Base-by-base conservation (phyloP, 2,113 vertebrate species). In the Antigone vipio region DNA sequence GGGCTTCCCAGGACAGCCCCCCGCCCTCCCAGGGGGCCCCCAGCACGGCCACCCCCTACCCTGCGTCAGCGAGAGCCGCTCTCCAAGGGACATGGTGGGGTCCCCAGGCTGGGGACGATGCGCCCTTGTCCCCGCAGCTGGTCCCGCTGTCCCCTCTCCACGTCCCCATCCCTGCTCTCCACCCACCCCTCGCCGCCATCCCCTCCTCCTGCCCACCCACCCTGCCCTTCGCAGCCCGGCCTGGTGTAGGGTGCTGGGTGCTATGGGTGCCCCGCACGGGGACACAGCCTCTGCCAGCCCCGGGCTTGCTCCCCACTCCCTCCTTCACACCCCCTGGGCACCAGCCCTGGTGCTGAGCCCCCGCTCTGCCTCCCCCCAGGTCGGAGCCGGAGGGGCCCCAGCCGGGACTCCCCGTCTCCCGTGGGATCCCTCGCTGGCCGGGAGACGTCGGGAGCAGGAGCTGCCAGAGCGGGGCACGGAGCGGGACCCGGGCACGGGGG, bases 331-430 rank as follows among this genome's bases (percentile, higher is more conserved):
- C 58, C 32, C 10, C 0, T 1, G 1, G 16, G 7, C 72, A 67
- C 40, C 56, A 11, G 15, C n/a, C 72, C 67, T 35, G 2, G 6
- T 7, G 4, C 45, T 85, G 68, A 93, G 50, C 32, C 47, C 49
- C 34, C 87, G 27, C 73, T 91, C 85, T 95, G n/a, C 69, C 50
- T 63, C 30, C 76, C 30, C 44, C 7, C 64, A 97, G 95, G 89
- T 79, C 0, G 0, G 12, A 76, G 66, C n/a, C 26, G 0, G 62
- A 47, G 55, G 63, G 64, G 38, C 16, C 55, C 7, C 32, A 29
- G 12, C 35, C 4, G 0, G 12, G 27, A 38, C 17, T 42, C 45
- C 29, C 50, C 9, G 1, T 68, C 34, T 27, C 76, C 87, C 0
- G 30, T 3, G 47, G 22, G 67, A 42, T 35, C 55, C 50, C 60